These are phyloP conservation scores for Frieseomelitta varia DNA, from an alignment of 1,140 invertebrate genomes.

Conservation along the genomic window DNA sequence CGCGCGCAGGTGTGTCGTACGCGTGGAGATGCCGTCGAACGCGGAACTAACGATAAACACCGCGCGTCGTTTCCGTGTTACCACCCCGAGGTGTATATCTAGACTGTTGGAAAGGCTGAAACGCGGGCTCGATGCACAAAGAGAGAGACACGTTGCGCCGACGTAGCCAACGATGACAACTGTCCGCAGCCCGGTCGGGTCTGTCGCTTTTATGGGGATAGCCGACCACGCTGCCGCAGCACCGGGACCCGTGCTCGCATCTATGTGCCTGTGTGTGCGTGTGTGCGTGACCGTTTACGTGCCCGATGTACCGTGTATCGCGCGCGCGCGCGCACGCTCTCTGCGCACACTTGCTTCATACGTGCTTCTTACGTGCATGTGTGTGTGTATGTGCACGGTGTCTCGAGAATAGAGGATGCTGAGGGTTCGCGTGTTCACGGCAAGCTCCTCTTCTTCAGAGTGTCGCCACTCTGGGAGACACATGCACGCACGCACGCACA, in stretches of 20 bases:
- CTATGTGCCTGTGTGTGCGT: slow-evolving; percentile 14
- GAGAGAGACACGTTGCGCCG: slow-evolving; percentile 39
- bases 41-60: no score
- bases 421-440: not conserved
- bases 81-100: not conserved
- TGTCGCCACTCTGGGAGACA: not conserved
- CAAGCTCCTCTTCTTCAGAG: not conserved
- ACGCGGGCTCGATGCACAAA: slow-evolving; percentile 3
- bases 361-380: no score
- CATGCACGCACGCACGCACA: no score
- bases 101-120: not conserved
- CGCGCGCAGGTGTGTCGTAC: no score
- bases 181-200: slow-evolving; percentile 71
- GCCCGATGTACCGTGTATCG: not conserved
- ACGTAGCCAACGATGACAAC: slow-evolving; percentile 70
- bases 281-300: not conserved
- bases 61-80: not conserved
- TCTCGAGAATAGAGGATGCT: not conserved
- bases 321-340: no score
- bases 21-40: not conserved
- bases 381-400: not conserved
- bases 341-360: not conserved
- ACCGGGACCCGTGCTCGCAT: slow-evolving; percentile 21
- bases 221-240: slow-evolving; percentile 58
- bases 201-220: slow-evolving; percentile 72